phyloP scores from a whole-genome alignment of 64 coral and sea anemone genomes.

The Montipora efflorescens region DNA sequence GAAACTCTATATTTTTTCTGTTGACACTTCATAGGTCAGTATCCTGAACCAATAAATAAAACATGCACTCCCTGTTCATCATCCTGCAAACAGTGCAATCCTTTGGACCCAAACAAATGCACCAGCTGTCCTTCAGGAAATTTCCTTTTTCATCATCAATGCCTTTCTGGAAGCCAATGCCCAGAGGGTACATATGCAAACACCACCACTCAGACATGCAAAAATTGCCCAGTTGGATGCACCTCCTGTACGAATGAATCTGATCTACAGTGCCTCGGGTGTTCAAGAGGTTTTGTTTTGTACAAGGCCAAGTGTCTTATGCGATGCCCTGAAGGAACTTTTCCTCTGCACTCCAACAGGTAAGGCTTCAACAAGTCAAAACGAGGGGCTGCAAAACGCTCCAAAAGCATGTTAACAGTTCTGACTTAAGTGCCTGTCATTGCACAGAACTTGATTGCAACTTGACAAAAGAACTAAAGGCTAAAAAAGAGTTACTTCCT shows the following conservation, averaged over 20 bases:
- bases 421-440: too few species aligned
- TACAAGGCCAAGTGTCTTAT: constrained; percentile 57
- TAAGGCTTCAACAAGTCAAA: neutral
- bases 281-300: constrained; percentile 69
- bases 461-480: too few species aligned
- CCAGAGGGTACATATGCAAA: constrained; percentile 83
- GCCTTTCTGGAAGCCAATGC: constrained; percentile 65
- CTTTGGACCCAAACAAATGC: constrained; percentile 71
- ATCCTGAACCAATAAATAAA: constrained; percentile 27
- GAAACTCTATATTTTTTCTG: neutral
- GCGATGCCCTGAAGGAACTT: constrained; percentile 68
- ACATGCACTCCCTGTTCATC: constrained; percentile 76
- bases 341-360: constrained; percentile 40
- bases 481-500: too few species aligned
- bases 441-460: too few species aligned
- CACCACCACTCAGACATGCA: constrained; percentile 39
- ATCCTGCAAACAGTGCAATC: constrained; percentile 71
- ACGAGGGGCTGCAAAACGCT: neutral
- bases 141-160: constrained; percentile 71
- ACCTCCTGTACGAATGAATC: constrained; percentile 33
- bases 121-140: constrained; percentile 62
- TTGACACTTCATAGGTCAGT: constrained; percentile 7
- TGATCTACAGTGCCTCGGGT: constrained; percentile 52
- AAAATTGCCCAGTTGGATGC: constrained; percentile 77
- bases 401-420: too few species aligned